Evolutionary conservation across 2,113 vertebrate species (phyloP).

Genomic region (Heterochromis multidens): DNA sequence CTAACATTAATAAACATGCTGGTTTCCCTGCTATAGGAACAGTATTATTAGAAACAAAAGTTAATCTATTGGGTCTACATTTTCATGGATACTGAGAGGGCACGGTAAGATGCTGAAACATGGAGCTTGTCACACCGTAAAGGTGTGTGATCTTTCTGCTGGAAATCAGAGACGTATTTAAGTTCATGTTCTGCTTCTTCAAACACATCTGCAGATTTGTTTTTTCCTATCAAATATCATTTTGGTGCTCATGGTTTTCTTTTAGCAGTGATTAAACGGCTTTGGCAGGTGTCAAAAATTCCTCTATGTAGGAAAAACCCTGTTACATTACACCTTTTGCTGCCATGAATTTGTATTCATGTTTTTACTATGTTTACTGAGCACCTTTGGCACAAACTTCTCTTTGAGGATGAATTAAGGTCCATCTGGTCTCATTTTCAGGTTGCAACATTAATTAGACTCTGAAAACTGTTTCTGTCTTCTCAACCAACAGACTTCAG

Average conservation of each 20-base stretch:
- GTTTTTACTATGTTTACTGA: neutral
- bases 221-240: neutral
- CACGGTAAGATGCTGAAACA: neutral
- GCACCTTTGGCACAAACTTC: neutral
- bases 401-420: neutral
- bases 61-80: too few relatives aligned
- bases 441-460: neutral
- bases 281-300: fast-evolving
- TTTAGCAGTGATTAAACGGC: too few relatives aligned
- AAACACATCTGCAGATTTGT: neutral
- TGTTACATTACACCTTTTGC: neutral
- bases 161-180: too few relatives aligned
- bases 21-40: too few relatives aligned
- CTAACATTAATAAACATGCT: too few relatives aligned
- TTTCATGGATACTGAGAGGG: too few relatives aligned
- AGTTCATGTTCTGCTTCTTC: neutral
- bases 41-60: too few relatives aligned
- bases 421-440: neutral
- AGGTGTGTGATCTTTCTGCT: neutral
- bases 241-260: neutral
- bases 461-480: neutral
- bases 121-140: neutral
- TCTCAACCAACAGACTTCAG: neutral
- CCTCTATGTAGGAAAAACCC: neutral
- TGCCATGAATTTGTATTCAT: neutral